A percentile compares a stretch with the other conserved stretches of the same genome.
phyloP scores from a whole-genome alignment of 2,888 invertebrate genomes.

The Hirtodrosophila histrioides region DNA sequence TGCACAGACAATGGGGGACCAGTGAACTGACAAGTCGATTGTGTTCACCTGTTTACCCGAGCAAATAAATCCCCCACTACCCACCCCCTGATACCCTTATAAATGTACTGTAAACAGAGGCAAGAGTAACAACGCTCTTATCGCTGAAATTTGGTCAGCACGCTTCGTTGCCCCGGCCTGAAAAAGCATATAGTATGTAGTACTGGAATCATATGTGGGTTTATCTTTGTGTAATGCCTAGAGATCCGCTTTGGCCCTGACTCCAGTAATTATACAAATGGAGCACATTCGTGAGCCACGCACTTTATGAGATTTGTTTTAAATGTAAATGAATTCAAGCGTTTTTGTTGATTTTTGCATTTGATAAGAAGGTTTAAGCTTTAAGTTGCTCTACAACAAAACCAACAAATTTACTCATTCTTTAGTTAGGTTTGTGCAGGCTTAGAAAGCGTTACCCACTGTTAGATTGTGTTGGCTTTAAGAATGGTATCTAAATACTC shows the following conservation, averaged over 20 bases:
- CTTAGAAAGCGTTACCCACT: slow-evolving; percentile 40
- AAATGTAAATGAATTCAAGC: slow-evolving; percentile 26
- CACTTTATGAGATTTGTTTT: slow-evolving; percentile 16
- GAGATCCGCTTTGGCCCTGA: slow-evolving; percentile 31
- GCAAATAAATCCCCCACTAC: slow-evolving; percentile 40
- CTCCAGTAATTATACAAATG: slow-evolving; percentile 38
- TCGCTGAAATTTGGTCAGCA: slow-evolving; percentile 50
- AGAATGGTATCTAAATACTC: slow-evolving; percentile 4
- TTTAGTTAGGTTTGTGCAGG: not conserved
- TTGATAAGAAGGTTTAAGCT: slow-evolving; percentile 13
- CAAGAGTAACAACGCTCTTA: slow-evolving; percentile 26
- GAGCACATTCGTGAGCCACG: slow-evolving; percentile 22
- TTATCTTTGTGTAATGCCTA: slow-evolving; percentile 34
- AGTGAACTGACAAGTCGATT: slow-evolving; percentile 58
- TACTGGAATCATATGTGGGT: slow-evolving; percentile 4
- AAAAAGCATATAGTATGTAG: slow-evolving; percentile 1
- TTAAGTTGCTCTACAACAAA: slow-evolving; percentile 6
- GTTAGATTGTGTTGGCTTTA: not conserved
- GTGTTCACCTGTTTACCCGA: slow-evolving; percentile 55
- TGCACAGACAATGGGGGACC: slow-evolving; percentile 34
- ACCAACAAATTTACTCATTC: too few species aligned
- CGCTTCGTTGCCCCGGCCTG: slow-evolving; percentile 43
- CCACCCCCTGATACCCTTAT: not conserved
- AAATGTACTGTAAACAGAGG: not conserved
- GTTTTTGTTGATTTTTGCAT: slow-evolving; percentile 17